A percentile compares a stretch with the other conserved stretches of the same genome.
Conservation (phyloP, 2,888 invertebrate species). For the Caenorhabditis macrosperma region DNA sequence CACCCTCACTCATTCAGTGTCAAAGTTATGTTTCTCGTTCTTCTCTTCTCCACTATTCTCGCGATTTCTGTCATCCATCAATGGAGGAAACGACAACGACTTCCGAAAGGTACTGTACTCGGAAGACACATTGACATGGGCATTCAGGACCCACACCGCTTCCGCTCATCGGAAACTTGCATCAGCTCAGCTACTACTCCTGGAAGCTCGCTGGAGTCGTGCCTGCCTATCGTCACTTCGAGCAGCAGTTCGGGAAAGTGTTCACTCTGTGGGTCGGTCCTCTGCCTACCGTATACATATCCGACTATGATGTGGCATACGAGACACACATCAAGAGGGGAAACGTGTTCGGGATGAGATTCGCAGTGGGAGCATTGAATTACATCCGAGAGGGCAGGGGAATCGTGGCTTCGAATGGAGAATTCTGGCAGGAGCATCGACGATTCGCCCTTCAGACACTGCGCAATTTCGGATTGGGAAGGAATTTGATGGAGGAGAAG, state of each 20-base stretch:
- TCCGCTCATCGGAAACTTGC: constrained; percentile 41
- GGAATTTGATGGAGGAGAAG: constrained; percentile 60
- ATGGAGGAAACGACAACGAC: constrained; percentile 19
- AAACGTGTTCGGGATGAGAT: constrained; percentile 18
- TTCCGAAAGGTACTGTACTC: constrained; percentile 9
- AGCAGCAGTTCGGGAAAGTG: constrained; percentile 39
- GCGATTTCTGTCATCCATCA: constrained; percentile 15
- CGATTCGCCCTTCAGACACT: constrained; percentile 54
- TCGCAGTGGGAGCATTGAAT: constrained; percentile 5
- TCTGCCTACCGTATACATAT: constrained; percentile 36
- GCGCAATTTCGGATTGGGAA: constrained; percentile 57
- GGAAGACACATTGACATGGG: no score
- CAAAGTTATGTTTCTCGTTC: no score
- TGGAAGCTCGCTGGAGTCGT: constrained; percentile 33
- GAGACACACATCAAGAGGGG: constrained; percentile 36
- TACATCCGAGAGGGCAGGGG: constrained; percentile 43
- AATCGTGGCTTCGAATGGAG: constrained; percentile 46
- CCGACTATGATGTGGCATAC: constrained; percentile 46
- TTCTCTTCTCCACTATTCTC: no score
- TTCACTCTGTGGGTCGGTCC: constrained; percentile 56
- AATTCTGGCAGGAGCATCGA: constrained; percentile 58
- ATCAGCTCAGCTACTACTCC: constrained; percentile 15
- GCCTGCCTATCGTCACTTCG: not conserved
- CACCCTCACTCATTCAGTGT: no score
- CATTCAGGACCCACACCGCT: constrained; percentile 40